Base-by-base conservation (phyloP, 2,113 vertebrate genomes). In the Platysternon megacephalum region DNA sequence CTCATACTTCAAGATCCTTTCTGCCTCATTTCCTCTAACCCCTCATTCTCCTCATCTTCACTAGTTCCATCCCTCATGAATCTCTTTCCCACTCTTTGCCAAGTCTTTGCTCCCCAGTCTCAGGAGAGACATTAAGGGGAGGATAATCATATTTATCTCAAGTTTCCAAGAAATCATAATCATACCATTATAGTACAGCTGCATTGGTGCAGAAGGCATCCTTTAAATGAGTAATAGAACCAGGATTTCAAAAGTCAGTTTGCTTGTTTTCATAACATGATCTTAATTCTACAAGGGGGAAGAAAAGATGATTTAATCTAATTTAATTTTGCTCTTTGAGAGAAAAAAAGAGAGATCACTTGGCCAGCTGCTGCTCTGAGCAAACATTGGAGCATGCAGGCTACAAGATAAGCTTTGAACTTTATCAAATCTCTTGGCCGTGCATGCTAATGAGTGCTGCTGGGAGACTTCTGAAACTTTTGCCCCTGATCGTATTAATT, bases 291-390 rank as follows among this genome's bases (percentile, higher is more conserved):
- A 87, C 92, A 90, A 93, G 93, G 95, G 91, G 65, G 84, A 91
- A 87, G 91, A 86, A 86, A 91, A 93, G 96, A 97, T 92, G 93
- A 97, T 97, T 95, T 98, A 91, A 98, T 98, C 95, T 97, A 97
- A 98, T 98, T 98, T 98, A 98, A 98, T 98, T 98, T 98, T 96
- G 96, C 97, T 97, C 84, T 96, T 98, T 97, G 90, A 91, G 96
- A 96, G 13, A 2, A 68, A 72, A 96, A 97, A 93, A 97, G 92
- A 65, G 97, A 79, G 94, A 96, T 97, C 93, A 82, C 91, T 98
- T 95, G 98, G 96, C 94, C 97, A 97, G 97, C 95, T 97, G 97
- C 96, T 96, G 97, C 94, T 98, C 97, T 97, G 97, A 96, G 97
- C 92, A 96, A 96, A 96, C 92, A 93, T 22, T 1, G 1, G 97